Percentiles rank a stretch among this genome's conserved stretches.
Conservation (phyloP, 2,888 invertebrate genomes). For the Coelogynopora nodosa region DNA sequence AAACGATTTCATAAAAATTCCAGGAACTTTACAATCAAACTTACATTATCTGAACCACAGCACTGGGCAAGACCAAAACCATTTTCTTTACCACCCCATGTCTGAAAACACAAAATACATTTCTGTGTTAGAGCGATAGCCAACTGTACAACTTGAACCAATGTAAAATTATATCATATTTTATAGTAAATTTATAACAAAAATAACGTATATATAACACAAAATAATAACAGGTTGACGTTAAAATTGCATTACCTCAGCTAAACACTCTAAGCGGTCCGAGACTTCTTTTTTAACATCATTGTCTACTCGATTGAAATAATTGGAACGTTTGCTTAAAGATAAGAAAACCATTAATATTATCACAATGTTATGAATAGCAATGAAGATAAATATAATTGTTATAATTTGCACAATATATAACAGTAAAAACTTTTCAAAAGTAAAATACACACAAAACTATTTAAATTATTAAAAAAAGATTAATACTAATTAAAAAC, state of each 20-base stretch:
- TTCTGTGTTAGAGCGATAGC: background rate
- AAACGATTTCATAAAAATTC: background rate
- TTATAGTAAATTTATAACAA: no score
- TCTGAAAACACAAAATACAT: slow-evolving; percentile 61
- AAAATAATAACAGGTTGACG: no score
- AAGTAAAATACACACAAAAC: no score
- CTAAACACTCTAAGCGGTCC: slow-evolving; percentile 72
- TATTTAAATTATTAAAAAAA: no score
- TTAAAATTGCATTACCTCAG: no score
- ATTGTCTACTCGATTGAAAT: slow-evolving; percentile 72
- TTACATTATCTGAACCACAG: slow-evolving; percentile 62
- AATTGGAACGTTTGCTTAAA: slow-evolving; percentile 76
- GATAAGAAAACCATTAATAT: slow-evolving; percentile 45
- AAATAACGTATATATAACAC: no score
- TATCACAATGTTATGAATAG: no score
- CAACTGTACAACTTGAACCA: background rate
- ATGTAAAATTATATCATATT: no score
- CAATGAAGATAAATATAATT: no score
- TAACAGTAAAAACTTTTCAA: no score
- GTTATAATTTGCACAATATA: no score
- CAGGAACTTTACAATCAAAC: background rate
- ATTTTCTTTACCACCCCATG: slow-evolving; percentile 81
- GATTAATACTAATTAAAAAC: no score
- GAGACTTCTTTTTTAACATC: slow-evolving; percentile 71
- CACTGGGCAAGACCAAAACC: slow-evolving; percentile 79